These are phyloP conservation scores for Drosophila prosaltans DNA, from an alignment of 1,140 invertebrate species.

Conservation along the genomic window DNA sequence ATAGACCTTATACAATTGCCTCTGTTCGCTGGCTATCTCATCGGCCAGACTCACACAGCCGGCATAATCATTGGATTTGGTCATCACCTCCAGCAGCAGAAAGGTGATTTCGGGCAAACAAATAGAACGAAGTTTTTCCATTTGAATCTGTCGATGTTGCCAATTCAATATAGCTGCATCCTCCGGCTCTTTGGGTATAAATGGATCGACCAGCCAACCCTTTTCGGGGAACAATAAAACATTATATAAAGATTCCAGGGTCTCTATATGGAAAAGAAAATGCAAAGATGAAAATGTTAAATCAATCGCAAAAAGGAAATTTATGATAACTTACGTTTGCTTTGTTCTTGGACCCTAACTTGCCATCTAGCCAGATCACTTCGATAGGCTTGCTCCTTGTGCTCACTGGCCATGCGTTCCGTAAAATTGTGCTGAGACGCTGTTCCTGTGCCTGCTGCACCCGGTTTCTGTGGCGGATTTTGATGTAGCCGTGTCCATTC, in stretches of 20 bases:
- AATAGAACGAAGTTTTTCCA: constrained; percentile 89
- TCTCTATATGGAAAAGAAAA: constrained; percentile 83
- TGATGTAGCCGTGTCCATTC: constrained; percentile 95
- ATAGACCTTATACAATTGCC: constrained; percentile 92
- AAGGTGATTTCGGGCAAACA: constrained; percentile 93
- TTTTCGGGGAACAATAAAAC: constrained; percentile 94
- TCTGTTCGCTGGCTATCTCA: constrained; percentile 90
- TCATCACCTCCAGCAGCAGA: constrained; percentile 91
- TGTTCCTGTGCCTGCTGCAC: constrained; percentile 74
- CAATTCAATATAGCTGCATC: constrained; percentile 58
- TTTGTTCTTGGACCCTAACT: constrained; percentile 86
- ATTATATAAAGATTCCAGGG: constrained; percentile 92
- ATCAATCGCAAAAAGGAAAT: neutral
- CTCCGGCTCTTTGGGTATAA: constrained; percentile 65
- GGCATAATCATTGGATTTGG: constrained; percentile 88
- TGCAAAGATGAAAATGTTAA: no score
- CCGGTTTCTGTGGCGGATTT: constrained; percentile 88
- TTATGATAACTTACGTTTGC: constrained; percentile 84
- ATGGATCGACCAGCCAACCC: constrained; percentile 93
- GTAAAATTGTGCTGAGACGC: constrained; percentile 86
- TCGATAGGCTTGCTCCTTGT: constrained; percentile 90
- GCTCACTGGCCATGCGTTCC: constrained; percentile 94
- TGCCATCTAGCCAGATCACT: constrained; percentile 92
- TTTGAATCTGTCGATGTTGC: constrained; percentile 85
- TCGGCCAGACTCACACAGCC: constrained; percentile 92